Percentiles rank a stretch among this genome's conserved stretches.
Conservation (phyloP, 2,113 vertebrate species). For the Octodon degus region DNA sequence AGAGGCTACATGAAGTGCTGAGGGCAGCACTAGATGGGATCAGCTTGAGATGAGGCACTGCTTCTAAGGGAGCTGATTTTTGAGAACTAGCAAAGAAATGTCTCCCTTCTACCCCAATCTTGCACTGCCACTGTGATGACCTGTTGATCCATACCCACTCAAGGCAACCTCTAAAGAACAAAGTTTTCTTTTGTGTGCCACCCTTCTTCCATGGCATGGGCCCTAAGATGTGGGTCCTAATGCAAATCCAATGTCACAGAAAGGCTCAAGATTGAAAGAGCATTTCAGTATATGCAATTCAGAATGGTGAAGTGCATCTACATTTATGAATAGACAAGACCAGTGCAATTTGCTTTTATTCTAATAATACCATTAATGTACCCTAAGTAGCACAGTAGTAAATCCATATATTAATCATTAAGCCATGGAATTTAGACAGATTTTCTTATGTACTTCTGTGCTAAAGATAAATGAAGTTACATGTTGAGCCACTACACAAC, state of each 20-base stretch:
- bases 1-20: not conserved
- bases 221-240: not conserved
- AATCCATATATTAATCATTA: slow-evolving; percentile 1
- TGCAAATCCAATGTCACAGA: not conserved
- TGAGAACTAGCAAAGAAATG: not conserved
- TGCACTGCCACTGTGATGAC: not conserved
- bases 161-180: not conserved
- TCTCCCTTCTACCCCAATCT: not conserved
- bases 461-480: not conserved
- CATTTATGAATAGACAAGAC: not conserved
- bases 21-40: not conserved
- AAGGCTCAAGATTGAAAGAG: not conserved
- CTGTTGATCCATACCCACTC: not conserved
- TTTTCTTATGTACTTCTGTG: not conserved
- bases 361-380: not conserved
- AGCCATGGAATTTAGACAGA: not conserved
- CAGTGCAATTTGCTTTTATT: not conserved
- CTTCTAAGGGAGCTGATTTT: not conserved
- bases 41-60: not conserved
- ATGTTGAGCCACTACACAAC: not conserved
- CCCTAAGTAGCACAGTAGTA: not conserved
- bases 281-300: not conserved
- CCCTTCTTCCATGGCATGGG: not conserved
- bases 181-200: not conserved
- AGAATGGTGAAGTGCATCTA: slow-evolving; percentile 15